phyloP scores from a whole-genome alignment of 2,113 vertebrate species.

The Corythaixoides concolor region DNA sequence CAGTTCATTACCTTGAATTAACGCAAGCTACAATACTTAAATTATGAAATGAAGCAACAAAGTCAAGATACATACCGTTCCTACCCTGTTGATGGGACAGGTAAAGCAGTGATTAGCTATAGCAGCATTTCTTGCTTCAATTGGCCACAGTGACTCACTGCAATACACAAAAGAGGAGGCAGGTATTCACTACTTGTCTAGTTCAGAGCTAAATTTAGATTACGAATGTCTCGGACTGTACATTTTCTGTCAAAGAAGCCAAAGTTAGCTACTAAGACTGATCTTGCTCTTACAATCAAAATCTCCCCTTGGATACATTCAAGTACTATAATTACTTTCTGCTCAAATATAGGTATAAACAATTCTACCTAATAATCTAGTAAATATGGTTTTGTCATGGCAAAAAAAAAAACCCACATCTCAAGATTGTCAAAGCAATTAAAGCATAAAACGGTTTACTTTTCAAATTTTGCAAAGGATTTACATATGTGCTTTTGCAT shows the following conservation, averaged over 20 bases:
- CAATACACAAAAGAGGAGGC: not conserved
- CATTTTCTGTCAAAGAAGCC: not conserved
- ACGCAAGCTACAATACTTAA: no score
- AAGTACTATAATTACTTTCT: not conserved
- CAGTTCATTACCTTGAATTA: not conserved
- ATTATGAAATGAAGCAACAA: not conserved
- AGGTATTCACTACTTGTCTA: not conserved
- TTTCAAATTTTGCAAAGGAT: not conserved
- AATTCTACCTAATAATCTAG: not conserved
- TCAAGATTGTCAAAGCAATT: not conserved
- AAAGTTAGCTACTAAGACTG: not conserved
- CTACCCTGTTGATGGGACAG: constrained; percentile 94
- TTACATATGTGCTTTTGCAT: not conserved
- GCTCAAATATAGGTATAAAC: not conserved
- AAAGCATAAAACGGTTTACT: not conserved
- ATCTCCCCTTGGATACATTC: not conserved
- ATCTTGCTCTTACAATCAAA: not conserved
- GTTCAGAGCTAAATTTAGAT: not conserved
- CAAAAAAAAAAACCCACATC: not conserved
- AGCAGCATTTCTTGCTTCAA: constrained; percentile 94
- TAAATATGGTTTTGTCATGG: not conserved
- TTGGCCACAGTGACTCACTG: constrained; percentile 93
- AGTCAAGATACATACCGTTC: constrained; percentile 78
- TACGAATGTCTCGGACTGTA: not conserved
- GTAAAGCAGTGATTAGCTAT: constrained; percentile 97